phyloP scores from a whole-genome alignment of 2,113 vertebrate genomes.

The Pterophyllum scalare region DNA sequence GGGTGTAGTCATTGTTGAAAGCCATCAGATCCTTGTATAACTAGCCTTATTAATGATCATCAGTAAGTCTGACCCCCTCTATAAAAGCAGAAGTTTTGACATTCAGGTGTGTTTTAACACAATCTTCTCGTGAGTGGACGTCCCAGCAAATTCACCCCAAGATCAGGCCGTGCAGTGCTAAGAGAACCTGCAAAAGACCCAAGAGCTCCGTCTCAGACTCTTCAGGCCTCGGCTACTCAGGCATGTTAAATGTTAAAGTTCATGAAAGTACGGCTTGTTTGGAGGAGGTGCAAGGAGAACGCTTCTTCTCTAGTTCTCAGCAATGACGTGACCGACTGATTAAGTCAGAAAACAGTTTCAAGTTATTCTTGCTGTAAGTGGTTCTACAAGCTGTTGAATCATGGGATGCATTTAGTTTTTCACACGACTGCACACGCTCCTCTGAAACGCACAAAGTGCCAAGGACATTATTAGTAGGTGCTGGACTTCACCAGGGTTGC shows the following conservation, averaged over 20 bases:
- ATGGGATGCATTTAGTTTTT: background rate
- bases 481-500: too few species aligned
- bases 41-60: background rate
- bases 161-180: too few species aligned
- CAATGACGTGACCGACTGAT: background rate
- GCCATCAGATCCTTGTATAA: background rate
- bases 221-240: too few species aligned
- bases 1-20: background rate
- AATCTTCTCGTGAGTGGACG: too few species aligned
- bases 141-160: too few species aligned
- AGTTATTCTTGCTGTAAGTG: too few species aligned
- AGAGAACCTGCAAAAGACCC: too few species aligned
- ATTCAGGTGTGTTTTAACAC: too few species aligned
- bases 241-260: too few species aligned
- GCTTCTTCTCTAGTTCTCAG: rapidly evolving
- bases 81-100: background rate
- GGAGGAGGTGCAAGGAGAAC: background rate
- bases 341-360: background rate
- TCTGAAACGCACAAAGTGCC: background rate
- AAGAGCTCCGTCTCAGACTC: too few species aligned
- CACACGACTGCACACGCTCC: background rate
- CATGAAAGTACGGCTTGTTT: too few species aligned
- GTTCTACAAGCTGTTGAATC: background rate
- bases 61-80: background rate
- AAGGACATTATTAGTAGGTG: too few species aligned